phyloP scores from a whole-genome alignment of 2,113 vertebrate genomes.

The Tychaedon coryphoeus region DNA sequence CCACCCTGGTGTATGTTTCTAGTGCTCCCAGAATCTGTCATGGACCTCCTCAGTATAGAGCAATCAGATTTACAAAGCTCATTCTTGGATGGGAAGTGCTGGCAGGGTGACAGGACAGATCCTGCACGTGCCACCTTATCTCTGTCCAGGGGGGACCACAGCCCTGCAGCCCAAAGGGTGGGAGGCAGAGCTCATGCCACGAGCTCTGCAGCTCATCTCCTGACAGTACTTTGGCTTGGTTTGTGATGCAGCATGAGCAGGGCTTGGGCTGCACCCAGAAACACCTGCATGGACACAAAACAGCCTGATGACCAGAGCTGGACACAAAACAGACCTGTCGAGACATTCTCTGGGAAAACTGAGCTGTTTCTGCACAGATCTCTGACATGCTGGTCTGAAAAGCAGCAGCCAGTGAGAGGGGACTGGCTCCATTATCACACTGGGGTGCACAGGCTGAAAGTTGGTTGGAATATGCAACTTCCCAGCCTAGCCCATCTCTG shows the following conservation, averaged over 20 bases:
- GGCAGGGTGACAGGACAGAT: background rate
- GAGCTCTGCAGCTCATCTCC: background rate
- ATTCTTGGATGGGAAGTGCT: background rate
- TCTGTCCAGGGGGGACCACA: background rate
- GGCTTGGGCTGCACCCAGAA: background rate
- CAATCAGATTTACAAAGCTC: background rate
- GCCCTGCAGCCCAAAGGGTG: background rate
- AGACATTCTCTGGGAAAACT: background rate
- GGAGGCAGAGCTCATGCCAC: rapidly evolving
- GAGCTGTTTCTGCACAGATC: background rate
- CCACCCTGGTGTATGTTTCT: background rate
- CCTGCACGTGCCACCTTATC: background rate
- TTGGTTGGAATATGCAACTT: background rate
- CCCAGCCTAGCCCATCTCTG: background rate
- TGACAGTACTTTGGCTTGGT: background rate
- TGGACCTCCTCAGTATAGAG: background rate
- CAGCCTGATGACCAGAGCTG: background rate
- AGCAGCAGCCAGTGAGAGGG: rapidly evolving
- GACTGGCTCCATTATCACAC: rapidly evolving
- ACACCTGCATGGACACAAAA: background rate
- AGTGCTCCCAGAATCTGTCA: background rate
- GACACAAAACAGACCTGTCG: background rate
- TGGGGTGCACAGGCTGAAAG: background rate
- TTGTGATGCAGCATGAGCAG: background rate
- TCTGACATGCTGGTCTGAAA: background rate